These are phyloP conservation scores for Sminthurides aquaticus DNA, from an alignment of 2,888 invertebrate genomes.

Conservation along the genomic window DNA sequence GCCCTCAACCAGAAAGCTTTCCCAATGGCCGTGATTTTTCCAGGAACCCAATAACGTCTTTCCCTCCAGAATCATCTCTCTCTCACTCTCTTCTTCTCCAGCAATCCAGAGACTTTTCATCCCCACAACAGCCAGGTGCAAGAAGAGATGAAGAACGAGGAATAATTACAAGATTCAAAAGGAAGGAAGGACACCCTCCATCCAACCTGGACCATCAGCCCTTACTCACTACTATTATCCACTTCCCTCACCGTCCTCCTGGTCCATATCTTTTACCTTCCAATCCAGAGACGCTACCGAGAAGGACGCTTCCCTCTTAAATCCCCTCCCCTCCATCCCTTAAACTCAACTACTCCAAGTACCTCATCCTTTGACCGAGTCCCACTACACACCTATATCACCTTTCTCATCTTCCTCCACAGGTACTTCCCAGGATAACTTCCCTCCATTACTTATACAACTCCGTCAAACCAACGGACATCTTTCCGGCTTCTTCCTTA, in stretches of 20 bases:
- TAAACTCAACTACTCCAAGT: too few relatives aligned
- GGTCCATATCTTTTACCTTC: neutral
- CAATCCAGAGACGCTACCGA: neutral
- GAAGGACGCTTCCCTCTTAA: neutral
- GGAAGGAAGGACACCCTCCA: neutral
- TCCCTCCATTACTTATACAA: too few relatives aligned
- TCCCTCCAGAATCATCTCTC: conserved; percentile 9
- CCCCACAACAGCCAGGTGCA: neutral
- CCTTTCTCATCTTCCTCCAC: too few relatives aligned
- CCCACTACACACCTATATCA: too few relatives aligned
- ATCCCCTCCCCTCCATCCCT: neutral
- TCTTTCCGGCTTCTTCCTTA: neutral
- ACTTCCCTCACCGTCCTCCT: neutral
- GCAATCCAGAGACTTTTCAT: conserved; percentile 4
- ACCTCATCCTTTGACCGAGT: too few relatives aligned
- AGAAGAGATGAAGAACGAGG: neutral
- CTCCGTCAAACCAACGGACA: too few relatives aligned
- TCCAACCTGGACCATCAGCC: neutral
- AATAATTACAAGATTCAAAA: neutral
- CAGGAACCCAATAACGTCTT: conserved; percentile 25
- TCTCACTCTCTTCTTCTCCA: neutral
- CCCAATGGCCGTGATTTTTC: conserved; percentile 25
- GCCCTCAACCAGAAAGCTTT: too few relatives aligned
- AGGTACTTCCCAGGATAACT: too few relatives aligned
- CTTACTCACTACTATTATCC: neutral